Base-by-base conservation (phyloP, 2,888 invertebrate species). In the Notodonta ziczac region DNA sequence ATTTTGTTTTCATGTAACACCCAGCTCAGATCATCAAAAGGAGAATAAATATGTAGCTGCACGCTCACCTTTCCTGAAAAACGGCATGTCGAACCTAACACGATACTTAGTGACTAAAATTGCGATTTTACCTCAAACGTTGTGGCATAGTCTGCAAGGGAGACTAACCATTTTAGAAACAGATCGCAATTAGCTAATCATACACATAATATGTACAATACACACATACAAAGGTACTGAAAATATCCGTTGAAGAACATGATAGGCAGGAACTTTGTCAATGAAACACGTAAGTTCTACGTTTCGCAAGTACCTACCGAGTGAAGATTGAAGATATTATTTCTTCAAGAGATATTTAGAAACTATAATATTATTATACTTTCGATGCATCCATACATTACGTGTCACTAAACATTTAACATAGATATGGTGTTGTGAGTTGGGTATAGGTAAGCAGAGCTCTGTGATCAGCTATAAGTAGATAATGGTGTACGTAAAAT, bases 151-250 rank as follows among this genome's bases (percentile, higher is more conserved):
- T 81, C 81, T 80, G 76, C 68, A 70, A 72, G 66, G 77, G 74
- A 83, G 85, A 87, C 85, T 83, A 85, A 87, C 88, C 93, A 93
- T 92, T 93, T 93, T 83, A 93, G 93, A 81, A 93, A 93, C 93
- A 93, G 93, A 93, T 93, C 93, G 93, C 92, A 93, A 93, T 91
- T 83, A 82, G 74, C 70, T 77, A 77, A 61, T 59, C 61, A 67
- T 67, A 74, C 70, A 75, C 74, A 74, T 67, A 71, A 40, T 39
- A 74, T 73, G 80, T 84, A 80, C 77, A 78, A 80, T 79, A 81
- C 77, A 85, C 80, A 86, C 76, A 84, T 79, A 86, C 76, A 84
- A 80, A 80, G 70, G 77, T 76, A 81, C 59, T 70, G 53, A 61
- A 69, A 69, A 59, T 65, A 75, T 73, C 77, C 70, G 74, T 72